A percentile compares a stretch with the other conserved stretches of the same genome.
phyloP scores from a whole-genome alignment of 2,888 invertebrate species.

The Entomobrya multifasciata region DNA sequence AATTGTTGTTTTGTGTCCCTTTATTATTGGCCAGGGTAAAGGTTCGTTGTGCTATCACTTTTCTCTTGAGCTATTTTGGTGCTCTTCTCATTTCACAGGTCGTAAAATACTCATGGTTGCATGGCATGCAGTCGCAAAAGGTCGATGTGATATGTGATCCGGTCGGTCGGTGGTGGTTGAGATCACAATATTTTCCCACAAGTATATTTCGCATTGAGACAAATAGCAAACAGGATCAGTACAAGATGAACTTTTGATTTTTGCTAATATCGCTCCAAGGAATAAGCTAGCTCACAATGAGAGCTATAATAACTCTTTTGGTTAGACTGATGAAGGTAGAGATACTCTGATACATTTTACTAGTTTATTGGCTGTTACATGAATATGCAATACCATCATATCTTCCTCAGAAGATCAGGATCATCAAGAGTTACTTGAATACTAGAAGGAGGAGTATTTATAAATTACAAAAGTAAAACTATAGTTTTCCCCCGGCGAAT shows the following conservation, averaged over 20 bases:
- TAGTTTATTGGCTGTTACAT: constrained; percentile 14
- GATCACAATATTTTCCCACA: constrained; percentile 50
- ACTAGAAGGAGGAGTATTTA: no score
- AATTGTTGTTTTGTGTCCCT: no score
- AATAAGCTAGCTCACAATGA: constrained; percentile 30
- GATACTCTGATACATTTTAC: neutral
- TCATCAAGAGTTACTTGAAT: no score
- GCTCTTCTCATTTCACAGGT: constrained; percentile 33
- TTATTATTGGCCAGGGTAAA: no score
- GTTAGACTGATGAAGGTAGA: neutral
- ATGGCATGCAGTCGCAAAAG: no score
- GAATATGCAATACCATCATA: constrained; percentile 28
- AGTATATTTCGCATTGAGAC: constrained; percentile 38
- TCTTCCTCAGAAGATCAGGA: neutral
- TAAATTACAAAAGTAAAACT: no score
- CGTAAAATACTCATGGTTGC: constrained; percentile 33
- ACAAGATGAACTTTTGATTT: constrained; percentile 11
- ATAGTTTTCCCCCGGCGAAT: no score
- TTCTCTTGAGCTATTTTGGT: constrained; percentile 1
- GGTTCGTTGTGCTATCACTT: neutral
- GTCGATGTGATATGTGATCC: constrained; percentile 28
- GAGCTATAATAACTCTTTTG: neutral
- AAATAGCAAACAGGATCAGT: neutral
- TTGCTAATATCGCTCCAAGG: constrained; percentile 48
- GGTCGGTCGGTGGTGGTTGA: constrained; percentile 40